phyloP scores from a whole-genome alignment of 2,888 invertebrate genomes.

The Malacosoma neustria region DNA sequence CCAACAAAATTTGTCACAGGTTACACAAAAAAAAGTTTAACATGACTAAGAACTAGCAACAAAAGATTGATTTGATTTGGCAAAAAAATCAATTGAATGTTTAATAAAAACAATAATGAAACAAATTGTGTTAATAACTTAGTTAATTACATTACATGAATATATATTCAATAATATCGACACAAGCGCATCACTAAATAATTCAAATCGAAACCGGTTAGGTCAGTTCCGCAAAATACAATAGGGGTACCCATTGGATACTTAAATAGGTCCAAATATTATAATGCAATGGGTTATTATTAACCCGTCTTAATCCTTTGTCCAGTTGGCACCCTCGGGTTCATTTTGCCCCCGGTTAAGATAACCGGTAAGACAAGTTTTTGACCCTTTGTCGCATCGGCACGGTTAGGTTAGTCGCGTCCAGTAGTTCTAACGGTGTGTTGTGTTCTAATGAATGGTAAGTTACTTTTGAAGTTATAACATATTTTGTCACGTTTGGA shows the following conservation, averaged over 20 bases:
- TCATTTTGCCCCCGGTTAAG: slow-evolving; percentile 54
- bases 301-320: slow-evolving; percentile 50
- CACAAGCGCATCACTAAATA: slow-evolving; percentile 15
- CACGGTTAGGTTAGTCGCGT: slow-evolving; percentile 60
- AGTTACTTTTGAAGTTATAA: no score
- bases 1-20: no score
- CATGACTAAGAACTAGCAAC: no score
- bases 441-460: slow-evolving; percentile 11
- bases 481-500: no score
- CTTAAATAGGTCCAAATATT: slow-evolving; percentile 74
- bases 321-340: slow-evolving; percentile 60
- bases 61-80: no score
- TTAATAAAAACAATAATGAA: no score
- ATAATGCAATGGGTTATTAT: slow-evolving; percentile 62
- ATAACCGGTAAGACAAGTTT: slow-evolving; percentile 73
- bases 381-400: slow-evolving; percentile 43
- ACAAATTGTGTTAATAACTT: no score
- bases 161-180: no score
- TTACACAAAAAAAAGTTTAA: no score
- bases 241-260: slow-evolving; percentile 64
- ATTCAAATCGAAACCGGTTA: slow-evolving; percentile 61
- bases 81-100: no score
- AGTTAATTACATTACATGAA: no score
- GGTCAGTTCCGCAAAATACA: slow-evolving; percentile 69
- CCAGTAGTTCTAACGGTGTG: slow-evolving; percentile 43